Evolutionary conservation across 2,113 vertebrate species (phyloP).

Genomic region (Neotragus moschatus): DNA sequence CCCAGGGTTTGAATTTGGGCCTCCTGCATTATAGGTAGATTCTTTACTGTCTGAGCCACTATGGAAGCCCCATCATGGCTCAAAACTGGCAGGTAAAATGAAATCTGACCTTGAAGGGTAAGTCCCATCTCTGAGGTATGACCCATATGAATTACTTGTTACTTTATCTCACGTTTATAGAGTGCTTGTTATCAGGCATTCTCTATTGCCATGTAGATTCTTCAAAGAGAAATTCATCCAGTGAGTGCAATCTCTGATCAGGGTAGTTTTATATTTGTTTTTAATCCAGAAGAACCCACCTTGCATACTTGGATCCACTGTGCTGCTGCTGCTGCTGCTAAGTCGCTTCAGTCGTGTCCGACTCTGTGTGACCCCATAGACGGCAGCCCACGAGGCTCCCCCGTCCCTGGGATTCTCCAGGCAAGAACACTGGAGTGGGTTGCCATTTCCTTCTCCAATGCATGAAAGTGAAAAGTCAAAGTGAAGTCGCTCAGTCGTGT

Average conservation of each 20-base stretch:
- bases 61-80: not conserved
- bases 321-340: too few relatives aligned
- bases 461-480: too few relatives aligned
- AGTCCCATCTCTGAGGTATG: not conserved
- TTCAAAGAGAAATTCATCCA: not conserved
- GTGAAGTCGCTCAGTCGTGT: too few relatives aligned
- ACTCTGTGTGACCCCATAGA: too few relatives aligned
- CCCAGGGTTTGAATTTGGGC: not conserved
- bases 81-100: not conserved
- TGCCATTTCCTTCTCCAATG: too few relatives aligned
- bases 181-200: not conserved
- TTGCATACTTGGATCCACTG: not conserved
- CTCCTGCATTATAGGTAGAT: not conserved
- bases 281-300: not conserved
- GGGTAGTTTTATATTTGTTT: not conserved
- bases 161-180: not conserved
- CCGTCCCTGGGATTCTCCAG: too few relatives aligned
- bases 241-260: not conserved
- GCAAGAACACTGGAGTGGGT: too few relatives aligned
- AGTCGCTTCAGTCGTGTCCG: too few relatives aligned
- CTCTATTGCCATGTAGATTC: not conserved
- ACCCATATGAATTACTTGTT: not conserved
- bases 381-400: too few relatives aligned
- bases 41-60: not conserved
- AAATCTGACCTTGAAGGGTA: not conserved